Evolutionary conservation across 1,140 invertebrate species (phyloP).

Genomic region (Zaprionus camerounensis): DNA sequence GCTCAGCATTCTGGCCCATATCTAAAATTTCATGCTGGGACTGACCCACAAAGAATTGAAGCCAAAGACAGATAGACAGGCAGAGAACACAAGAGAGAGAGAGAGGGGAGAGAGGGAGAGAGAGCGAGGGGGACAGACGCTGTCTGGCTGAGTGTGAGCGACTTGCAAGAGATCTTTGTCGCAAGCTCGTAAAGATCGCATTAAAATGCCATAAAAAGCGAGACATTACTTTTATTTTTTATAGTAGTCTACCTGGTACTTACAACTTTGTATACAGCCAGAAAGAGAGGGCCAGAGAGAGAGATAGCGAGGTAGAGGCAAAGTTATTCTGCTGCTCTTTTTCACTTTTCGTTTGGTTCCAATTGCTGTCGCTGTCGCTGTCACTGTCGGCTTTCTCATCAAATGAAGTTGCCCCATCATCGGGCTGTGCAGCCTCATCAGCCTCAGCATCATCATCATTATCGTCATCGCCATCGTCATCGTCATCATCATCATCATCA

Average conservation of each 20-base stretch:
- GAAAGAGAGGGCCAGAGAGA: background rate
- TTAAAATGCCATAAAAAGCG: constrained; percentile 69
- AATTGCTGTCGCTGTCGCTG: constrained; percentile 23
- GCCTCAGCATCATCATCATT: background rate
- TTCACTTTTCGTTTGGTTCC: constrained; percentile 46
- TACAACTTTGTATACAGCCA: constrained; percentile 21
- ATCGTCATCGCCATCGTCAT: constrained; percentile 27
- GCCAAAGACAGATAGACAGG: background rate
- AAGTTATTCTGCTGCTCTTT: constrained; percentile 11
- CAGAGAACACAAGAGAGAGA: background rate
- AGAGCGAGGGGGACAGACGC: background rate
- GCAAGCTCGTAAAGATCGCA: constrained; percentile 67
- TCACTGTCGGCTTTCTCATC: constrained; percentile 58
- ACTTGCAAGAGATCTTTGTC: constrained; percentile 61
- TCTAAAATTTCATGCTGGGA: constrained; percentile 12
- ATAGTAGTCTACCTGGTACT: constrained; percentile 15
- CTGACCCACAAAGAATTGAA: constrained; percentile 39
- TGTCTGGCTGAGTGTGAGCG: constrained; percentile 17
- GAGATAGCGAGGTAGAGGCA: background rate
- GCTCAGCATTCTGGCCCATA: background rate
- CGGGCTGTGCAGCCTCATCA: constrained; percentile 22
- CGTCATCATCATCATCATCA: constrained; percentile 31
- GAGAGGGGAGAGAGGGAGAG: background rate
- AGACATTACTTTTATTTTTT: constrained; percentile 68
- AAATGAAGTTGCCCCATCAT: constrained; percentile 40